Evolutionary conservation across 2,888 invertebrate species (phyloP).

Genomic region (Aporophyla lueneburgensis): DNA sequence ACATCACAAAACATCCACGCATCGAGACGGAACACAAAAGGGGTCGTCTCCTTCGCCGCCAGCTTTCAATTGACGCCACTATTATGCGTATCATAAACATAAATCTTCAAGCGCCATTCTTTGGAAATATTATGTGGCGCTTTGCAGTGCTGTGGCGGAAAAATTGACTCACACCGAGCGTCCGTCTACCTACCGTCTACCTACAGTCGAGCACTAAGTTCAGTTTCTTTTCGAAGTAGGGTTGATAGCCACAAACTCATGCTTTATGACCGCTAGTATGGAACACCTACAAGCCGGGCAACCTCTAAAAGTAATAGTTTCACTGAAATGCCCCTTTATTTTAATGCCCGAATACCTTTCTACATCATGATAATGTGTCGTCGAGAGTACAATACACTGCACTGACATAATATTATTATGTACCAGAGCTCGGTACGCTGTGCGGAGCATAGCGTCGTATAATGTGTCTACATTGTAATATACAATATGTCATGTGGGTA

Average conservation of each 20-base stretch:
- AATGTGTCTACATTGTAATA: constrained; percentile 73
- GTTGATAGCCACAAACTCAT: constrained; percentile 54
- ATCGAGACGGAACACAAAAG: constrained; percentile 71
- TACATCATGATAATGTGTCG: constrained; percentile 71
- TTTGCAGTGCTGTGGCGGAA: constrained; percentile 70
- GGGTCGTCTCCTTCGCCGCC: constrained; percentile 69
- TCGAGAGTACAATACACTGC: constrained; percentile 73
- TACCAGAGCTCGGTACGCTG: constrained; percentile 64
- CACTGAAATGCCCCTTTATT: constrained; percentile 67
- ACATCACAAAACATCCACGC: constrained; percentile 70
- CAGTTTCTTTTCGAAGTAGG: constrained; percentile 53
- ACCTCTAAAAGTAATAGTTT: constrained; percentile 64
- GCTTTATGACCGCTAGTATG: constrained; percentile 49
- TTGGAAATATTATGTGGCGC: constrained; percentile 75
- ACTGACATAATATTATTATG: constrained; percentile 74
- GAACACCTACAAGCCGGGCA: constrained; percentile 39
- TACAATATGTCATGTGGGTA: constrained; percentile 71
- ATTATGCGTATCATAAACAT: constrained; percentile 80
- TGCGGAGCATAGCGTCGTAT: constrained; percentile 67
- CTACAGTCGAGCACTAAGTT: constrained; percentile 61
- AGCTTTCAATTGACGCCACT: constrained; percentile 79
- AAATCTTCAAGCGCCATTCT: constrained; percentile 77
- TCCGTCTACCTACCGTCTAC: constrained; percentile 38
- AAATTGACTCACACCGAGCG: constrained; percentile 70
- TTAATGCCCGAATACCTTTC: constrained; percentile 68